A percentile compares a stretch with the other conserved stretches of the same genome.
These are phyloP conservation scores for Melanotaenia maccullochi DNA, from an alignment of 2,797 vertebrate genomes.

Conservation along the genomic window DNA sequence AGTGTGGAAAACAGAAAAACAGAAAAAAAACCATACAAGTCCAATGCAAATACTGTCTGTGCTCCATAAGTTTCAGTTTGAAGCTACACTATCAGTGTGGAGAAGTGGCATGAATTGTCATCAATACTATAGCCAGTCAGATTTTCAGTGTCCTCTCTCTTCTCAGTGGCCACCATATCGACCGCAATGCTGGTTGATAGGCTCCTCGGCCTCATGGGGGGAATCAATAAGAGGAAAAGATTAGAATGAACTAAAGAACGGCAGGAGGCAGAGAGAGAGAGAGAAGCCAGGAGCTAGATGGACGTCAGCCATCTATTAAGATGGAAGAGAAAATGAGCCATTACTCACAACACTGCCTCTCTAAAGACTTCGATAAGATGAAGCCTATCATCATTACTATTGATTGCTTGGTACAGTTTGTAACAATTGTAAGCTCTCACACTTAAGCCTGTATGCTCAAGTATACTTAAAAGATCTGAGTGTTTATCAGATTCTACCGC, in stretches of 20 bases:
- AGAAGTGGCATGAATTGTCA: conserved; percentile 39
- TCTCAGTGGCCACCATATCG: conserved; percentile 71
- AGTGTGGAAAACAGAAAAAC: conserved; percentile 16
- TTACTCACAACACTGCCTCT: conserved; percentile 78
- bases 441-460: conserved; percentile 46
- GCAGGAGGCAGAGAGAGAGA: conserved; percentile 45
- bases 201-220: conserved; percentile 61
- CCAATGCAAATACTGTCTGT: conserved; percentile 10
- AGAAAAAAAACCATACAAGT: conserved; percentile 29
- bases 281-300: conserved; percentile 54
- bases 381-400: conserved; percentile 78
- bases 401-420: conserved; percentile 62
- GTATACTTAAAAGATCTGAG: conserved; percentile 39
- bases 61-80: conserved; percentile 16
- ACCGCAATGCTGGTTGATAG: conserved; percentile 71
- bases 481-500: conserved; percentile 48
- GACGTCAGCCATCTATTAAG: conserved; percentile 68
- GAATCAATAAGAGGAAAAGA: conserved; percentile 74
- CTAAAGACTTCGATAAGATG: conserved; percentile 72
- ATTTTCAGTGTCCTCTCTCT: conserved; percentile 69
- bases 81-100: conserved; percentile 33
- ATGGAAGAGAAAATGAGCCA: conserved; percentile 73
- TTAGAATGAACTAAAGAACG: conserved; percentile 63
- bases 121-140: conserved; percentile 36
- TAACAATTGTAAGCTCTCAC: conserved; percentile 46